Evolutionary conservation across 2,797 vertebrate species (phyloP), one percentile per base, ranked within the genome.

Genomic region (Coendou prehensilis): DNA sequence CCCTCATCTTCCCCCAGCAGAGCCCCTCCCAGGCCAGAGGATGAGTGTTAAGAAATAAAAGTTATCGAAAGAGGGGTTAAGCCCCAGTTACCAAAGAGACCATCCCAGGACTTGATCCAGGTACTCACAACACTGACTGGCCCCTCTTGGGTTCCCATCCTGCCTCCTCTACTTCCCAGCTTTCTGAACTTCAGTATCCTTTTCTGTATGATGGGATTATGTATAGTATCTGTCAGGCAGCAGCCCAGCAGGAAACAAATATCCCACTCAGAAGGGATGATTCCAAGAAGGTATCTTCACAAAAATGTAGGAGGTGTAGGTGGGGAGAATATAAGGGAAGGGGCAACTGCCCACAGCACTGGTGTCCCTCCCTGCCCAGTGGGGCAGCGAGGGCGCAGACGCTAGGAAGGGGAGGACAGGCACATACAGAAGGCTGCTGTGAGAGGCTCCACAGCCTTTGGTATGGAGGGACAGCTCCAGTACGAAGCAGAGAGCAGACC

Each of bases 81-180:
- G 47, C 41, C n/a, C 56, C 13, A 82, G 33, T 17, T 59, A 47
- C 28, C 85, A 13, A 52, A n/a, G 76, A 75, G 28, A 22, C 78
- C 37, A 13, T 2, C 30, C 45, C 22, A 52, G 57, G 57, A 17
- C 41, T 82, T 45, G 47, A 75, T 3, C 33, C 47, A 41, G 57
- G 18, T 3, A 1, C 23, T 63, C 1, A 6, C 37, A 30, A 15
- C 3, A 0, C 6, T 8, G 6, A 50, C 10, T 1, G 0, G 15
- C 2, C 11, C 30, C 10, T 37, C 64, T 54, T 45, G n/a, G 73
- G n/a, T 45, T 61, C 63, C 30, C 33, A 1, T 9, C 10, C 28
- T 18, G 5, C 41, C 59, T 4, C 3, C 67, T 93, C 20, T 33
- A 0, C 33, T 33, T 41, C 37, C 4, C 18, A 41, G 28, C 69